A percentile compares a stretch with the other conserved stretches of the same genome.
Evolutionary conservation across 2,888 invertebrate genomes (phyloP).

Genomic region (Cerastis rubricosa): DNA sequence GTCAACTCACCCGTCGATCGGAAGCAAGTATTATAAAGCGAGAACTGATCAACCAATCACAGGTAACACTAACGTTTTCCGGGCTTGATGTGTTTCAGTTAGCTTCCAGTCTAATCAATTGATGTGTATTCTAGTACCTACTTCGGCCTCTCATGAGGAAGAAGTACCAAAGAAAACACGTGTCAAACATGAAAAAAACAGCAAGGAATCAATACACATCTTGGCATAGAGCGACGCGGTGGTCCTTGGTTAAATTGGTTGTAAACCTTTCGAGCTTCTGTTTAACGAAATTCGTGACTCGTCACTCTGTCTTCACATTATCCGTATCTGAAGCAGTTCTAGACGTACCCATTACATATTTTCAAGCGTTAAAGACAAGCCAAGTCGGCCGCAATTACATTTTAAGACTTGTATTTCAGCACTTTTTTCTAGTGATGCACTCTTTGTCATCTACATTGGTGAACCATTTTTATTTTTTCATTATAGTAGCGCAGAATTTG

Average conservation of each 20-base stretch:
- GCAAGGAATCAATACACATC: neutral
- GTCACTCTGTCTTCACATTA: conserved; percentile 10
- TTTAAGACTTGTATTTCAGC: conserved; percentile 2
- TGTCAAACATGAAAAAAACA: neutral
- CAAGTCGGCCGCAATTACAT: conserved; percentile 41
- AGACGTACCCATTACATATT: conserved; percentile 36
- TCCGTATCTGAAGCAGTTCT: neutral
- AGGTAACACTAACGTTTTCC: neutral
- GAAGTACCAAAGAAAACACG: neutral
- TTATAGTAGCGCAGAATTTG: neutral
- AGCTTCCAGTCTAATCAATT: neutral
- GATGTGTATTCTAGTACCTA: neutral
- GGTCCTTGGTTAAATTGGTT: neutral
- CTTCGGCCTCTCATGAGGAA: neutral
- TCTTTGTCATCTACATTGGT: neutral
- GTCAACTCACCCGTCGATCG: neutral
- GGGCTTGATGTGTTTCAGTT: neutral
- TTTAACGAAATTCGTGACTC: neutral
- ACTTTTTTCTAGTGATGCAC: neutral
- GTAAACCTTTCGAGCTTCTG: neutral
- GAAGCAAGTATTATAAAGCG: neutral
- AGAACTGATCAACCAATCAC: neutral
- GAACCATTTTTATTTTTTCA: neutral
- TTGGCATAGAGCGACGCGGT: neutral
- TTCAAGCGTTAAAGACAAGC: conserved; percentile 39